Conservation (phyloP, 2,888 invertebrate species). For the Lithophane socia region DNA sequence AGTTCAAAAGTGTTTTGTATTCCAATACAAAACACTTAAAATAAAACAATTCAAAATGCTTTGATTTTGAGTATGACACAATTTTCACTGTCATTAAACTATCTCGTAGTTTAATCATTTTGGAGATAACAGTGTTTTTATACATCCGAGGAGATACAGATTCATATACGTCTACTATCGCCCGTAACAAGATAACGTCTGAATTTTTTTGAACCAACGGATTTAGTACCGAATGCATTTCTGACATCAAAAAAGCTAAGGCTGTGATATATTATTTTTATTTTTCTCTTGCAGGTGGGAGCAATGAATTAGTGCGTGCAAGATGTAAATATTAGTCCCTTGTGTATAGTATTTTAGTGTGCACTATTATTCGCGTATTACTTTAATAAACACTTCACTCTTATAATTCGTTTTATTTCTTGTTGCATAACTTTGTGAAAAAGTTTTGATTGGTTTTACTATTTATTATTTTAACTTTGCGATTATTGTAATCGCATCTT, state of each 20-base stretch:
- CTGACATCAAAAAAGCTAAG: conserved; percentile 74
- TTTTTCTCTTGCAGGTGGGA: conserved; percentile 86
- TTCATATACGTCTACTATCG: conserved; percentile 45
- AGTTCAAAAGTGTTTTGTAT: too few relatives aligned
- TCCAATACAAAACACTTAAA: too few relatives aligned
- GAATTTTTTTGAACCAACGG: conserved; percentile 34
- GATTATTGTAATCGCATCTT: background rate
- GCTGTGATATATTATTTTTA: conserved; percentile 83
- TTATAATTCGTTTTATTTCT: conserved; percentile 32
- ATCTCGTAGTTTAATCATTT: conserved; percentile 21
- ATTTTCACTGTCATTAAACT: conserved; percentile 6
- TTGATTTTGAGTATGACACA: conserved; percentile 17
- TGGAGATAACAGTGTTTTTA: conserved; percentile 32
- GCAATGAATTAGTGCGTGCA: conserved; percentile 72
- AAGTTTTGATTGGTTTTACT: background rate
- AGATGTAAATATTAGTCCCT: conserved; percentile 85
- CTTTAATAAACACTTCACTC: conserved; percentile 80
- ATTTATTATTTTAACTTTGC: background rate
- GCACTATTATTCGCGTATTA: conserved; percentile 79
- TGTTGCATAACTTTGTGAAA: background rate
- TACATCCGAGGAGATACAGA: conserved; percentile 27
- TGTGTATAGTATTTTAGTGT: conserved; percentile 83
- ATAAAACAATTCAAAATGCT: too few relatives aligned
- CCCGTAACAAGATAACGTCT: conserved; percentile 33
- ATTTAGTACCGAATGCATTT: conserved; percentile 67